Evolutionary conservation across 2,888 invertebrate species (phyloP).

Genomic region (Coenonympha glycerion): DNA sequence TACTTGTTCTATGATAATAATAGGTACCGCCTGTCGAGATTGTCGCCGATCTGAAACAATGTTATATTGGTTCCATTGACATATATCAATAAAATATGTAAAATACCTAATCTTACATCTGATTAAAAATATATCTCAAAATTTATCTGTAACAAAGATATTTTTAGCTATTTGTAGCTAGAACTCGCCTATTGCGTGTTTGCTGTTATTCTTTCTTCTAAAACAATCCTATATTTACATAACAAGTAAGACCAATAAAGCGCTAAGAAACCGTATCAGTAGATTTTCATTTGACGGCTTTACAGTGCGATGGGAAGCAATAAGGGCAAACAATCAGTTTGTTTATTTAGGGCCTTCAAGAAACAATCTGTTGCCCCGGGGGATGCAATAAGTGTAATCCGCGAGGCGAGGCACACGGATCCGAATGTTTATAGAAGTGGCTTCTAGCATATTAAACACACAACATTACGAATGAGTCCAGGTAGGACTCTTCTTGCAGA

Average conservation of each 20-base stretch:
- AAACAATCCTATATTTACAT: not conserved
- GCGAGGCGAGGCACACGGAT: conserved; percentile 26
- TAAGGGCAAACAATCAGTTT: conserved; percentile 60
- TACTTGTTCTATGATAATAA: not conserved
- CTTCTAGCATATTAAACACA: no score
- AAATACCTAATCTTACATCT: no score
- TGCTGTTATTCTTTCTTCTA: no score
- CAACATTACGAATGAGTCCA: no score
- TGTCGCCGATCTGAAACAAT: no score
- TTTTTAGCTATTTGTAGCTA: no score
- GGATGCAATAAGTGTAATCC: conserved; percentile 70
- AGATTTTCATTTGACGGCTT: conserved; percentile 34
- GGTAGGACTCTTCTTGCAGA: no score
- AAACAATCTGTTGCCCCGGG: conserved; percentile 58
- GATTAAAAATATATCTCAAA: no score
- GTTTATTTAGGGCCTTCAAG: conserved; percentile 59
- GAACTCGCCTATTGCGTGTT: no score
- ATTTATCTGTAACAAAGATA: no score
- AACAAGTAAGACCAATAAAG: conserved; percentile 1
- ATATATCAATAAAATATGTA: no score
- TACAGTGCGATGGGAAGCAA: conserved; percentile 45
- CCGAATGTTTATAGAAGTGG: conserved; percentile 11
- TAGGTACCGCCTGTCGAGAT: not conserved
- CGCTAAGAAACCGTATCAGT: conserved; percentile 24
- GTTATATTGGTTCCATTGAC: not conserved